A percentile compares a stretch with the other conserved stretches of the same genome.
These are phyloP conservation scores for Momotus momota DNA, from an alignment of 2,797 vertebrate species.

Conservation along the genomic window DNA sequence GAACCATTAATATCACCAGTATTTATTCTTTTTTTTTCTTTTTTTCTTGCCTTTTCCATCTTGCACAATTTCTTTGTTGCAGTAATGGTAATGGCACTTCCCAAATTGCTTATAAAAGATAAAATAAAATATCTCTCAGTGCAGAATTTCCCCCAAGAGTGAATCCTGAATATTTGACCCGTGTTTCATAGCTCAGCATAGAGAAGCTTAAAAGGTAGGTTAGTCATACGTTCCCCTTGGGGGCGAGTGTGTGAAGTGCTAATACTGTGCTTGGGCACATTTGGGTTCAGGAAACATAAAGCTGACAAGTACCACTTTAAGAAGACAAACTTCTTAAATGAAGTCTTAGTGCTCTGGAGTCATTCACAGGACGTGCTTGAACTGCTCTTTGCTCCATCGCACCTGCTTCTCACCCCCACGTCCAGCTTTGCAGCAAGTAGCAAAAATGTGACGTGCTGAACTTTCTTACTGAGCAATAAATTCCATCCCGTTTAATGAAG, in stretches of 20 bases:
- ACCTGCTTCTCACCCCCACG: neutral
- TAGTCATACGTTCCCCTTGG: neutral
- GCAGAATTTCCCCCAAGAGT: neutral
- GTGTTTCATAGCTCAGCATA: neutral
- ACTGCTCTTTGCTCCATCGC: neutral
- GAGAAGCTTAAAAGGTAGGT: neutral
- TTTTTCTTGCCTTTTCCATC: too few relatives aligned
- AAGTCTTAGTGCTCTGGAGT: neutral
- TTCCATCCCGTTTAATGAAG: slow-evolving; percentile 6
- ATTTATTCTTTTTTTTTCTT: neutral
- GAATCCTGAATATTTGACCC: neutral
- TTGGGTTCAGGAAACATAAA: neutral
- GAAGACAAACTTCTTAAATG: neutral
- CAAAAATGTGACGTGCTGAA: neutral
- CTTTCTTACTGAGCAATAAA: neutral
- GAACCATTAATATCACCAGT: neutral
- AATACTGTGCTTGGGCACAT: neutral
- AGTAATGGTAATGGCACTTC: neutral
- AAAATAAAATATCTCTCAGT: neutral
- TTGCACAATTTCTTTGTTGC: neutral
- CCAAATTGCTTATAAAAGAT: neutral
- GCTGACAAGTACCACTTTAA: neutral
- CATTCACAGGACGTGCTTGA: neutral
- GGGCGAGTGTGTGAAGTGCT: neutral
- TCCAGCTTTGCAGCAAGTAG: slow-evolving; percentile 1